phyloP scores from a whole-genome alignment of 2,888 invertebrate species.

The Eilema depressum region DNA sequence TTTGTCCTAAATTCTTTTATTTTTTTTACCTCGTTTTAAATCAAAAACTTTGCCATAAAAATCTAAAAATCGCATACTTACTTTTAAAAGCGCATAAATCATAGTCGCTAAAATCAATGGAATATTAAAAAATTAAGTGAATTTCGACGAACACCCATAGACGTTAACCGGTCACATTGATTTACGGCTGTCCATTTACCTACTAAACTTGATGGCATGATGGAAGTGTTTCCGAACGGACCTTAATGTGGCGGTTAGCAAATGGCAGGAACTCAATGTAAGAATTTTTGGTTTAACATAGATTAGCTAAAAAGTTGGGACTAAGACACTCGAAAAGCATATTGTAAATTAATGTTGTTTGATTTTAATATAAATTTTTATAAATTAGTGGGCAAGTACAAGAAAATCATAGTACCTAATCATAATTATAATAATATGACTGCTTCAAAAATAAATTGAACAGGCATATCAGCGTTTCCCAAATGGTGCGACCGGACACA shows the following conservation, averaged over 20 bases:
- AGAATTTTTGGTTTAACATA: too few species aligned
- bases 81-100: neutral
- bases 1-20: neutral
- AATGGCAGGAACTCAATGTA: slow-evolving; percentile 33
- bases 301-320: too few species aligned
- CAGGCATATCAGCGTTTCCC: too few species aligned
- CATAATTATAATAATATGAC: too few species aligned
- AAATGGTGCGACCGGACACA: too few species aligned
- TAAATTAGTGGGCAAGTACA: too few species aligned
- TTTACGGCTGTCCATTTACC: slow-evolving; percentile 16
- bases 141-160: slow-evolving; percentile 15
- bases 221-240: slow-evolving; percentile 27
- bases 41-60: neutral
- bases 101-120: slow-evolving; percentile 1
- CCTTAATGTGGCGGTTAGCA: slow-evolving; percentile 33
- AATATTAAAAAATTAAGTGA: neutral
- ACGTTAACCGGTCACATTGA: slow-evolving; percentile 15
- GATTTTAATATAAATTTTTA: too few species aligned
- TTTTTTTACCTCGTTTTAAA: neutral
- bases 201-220: slow-evolving; percentile 21
- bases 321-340: too few species aligned
- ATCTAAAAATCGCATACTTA: neutral
- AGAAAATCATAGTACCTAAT: too few species aligned
- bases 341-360: too few species aligned
- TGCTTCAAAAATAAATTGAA: too few species aligned